Evolutionary conservation across 2,797 vertebrate genomes (phyloP).

Genomic region (Alfaro cultratus): DNA sequence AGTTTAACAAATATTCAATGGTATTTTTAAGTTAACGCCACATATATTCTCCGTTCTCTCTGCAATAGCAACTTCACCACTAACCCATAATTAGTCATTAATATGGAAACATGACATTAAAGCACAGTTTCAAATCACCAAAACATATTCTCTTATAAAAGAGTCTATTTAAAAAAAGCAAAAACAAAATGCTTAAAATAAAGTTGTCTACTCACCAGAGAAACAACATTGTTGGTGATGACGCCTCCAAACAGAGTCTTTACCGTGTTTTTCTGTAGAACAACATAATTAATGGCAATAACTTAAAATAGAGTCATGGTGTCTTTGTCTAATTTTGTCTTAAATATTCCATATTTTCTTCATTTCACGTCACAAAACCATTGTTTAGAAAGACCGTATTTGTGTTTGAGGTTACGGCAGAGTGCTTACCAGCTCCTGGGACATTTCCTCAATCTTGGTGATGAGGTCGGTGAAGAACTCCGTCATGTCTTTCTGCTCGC

Average conservation of each 20-base stretch:
- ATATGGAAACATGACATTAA: not conserved
- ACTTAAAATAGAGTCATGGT: not conserved
- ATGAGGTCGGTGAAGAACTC: constrained; percentile 99
- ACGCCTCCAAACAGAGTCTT: constrained; percentile 98
- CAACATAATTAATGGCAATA: not conserved
- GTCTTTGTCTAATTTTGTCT: not conserved
- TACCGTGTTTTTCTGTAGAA: constrained; percentile 94
- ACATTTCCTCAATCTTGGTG: constrained; percentile 99
- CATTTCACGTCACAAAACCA: not conserved
- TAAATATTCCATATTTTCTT: not conserved
- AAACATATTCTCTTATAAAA: not conserved
- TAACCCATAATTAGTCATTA: not conserved
- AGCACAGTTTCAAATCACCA: not conserved
- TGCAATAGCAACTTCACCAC: not conserved
- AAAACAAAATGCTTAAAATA: not conserved
- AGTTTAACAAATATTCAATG: too few species aligned
- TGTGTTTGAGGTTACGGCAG: not conserved
- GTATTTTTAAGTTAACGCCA: too few species aligned
- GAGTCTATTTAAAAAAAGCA: not conserved
- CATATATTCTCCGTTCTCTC: too few species aligned
- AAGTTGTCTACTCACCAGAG: constrained; percentile 85
- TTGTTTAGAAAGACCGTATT: not conserved
- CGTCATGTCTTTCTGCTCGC: constrained; percentile 99
- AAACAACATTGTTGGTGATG: constrained; percentile 99
- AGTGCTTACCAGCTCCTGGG: constrained; percentile 89